A percentile compares a stretch with the other conserved stretches of the same genome.
Conservation (phyloP, 2,113 vertebrate species). For the Neotragus moschatus region DNA sequence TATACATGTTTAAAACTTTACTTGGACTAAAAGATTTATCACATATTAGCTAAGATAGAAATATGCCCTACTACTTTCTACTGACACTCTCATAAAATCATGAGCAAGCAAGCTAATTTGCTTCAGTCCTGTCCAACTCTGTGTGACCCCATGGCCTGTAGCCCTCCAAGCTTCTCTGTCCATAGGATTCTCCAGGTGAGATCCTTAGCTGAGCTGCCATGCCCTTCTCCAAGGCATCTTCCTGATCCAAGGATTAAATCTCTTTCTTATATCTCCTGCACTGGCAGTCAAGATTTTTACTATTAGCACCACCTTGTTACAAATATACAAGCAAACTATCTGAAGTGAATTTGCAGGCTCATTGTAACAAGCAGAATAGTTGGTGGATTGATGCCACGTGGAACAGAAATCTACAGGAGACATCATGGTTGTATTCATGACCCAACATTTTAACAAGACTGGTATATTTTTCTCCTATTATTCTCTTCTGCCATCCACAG, state of each 20-base stretch:
- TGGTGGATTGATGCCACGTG: neutral
- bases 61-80: neutral
- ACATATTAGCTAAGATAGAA: neutral
- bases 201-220: neutral
- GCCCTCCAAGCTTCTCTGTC: neutral
- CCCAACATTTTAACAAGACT: neutral
- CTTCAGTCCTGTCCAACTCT: neutral
- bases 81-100: neutral
- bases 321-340: neutral
- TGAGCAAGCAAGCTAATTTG: neutral
- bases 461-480: neutral
- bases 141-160: neutral
- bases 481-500: neutral
- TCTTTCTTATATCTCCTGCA: neutral
- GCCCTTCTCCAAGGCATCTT: neutral
- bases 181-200: neutral
- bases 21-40: neutral
- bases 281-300: neutral
- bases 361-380: neutral
- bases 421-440: neutral
- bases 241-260: neutral
- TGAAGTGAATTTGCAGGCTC: neutral
- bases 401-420: neutral
- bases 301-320: neutral
- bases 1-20: neutral